These are phyloP conservation scores for Oplegnathus fasciatus DNA, from an alignment of 2,113 vertebrate genomes.

Conservation along the genomic window DNA sequence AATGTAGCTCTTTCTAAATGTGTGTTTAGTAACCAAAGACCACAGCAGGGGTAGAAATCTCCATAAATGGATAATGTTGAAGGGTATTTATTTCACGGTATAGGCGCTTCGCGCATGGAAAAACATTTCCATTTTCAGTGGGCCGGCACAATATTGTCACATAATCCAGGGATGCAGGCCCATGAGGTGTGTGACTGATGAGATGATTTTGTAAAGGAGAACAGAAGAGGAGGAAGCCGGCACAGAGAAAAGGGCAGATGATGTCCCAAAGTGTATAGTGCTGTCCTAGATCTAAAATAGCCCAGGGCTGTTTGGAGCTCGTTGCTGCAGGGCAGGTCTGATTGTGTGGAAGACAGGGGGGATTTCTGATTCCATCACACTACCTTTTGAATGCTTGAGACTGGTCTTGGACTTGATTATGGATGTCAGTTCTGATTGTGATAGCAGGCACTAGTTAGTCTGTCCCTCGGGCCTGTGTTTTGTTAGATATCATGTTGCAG, in stretches of 20 bases:
- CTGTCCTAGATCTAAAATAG: constrained; percentile 81
- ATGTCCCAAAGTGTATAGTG: constrained; percentile 63
- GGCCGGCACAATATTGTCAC: constrained; percentile 33
- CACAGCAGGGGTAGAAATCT: constrained; percentile 17
- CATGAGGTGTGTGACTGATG: constrained; percentile 65
- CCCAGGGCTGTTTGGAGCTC: constrained; percentile 57
- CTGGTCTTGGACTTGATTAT: constrained; percentile 14
- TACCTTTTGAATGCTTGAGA: constrained; percentile 26
- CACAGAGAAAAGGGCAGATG: constrained; percentile 51
- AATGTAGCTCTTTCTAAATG: not conserved
- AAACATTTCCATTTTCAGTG: constrained; percentile 43
- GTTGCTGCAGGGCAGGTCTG: constrained; percentile 63
- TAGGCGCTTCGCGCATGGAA: too few relatives aligned
- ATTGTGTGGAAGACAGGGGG: constrained; percentile 37
- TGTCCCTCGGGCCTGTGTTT: constrained; percentile 7
- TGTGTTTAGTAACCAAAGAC: not conserved
- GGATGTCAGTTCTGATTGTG: constrained; percentile 27
- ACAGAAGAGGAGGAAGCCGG: constrained; percentile 44
- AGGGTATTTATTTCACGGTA: constrained; percentile 27
- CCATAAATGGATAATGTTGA: constrained; percentile 31
- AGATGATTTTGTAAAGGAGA: constrained; percentile 61
- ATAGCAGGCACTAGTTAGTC: not conserved
- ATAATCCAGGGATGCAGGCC: constrained; percentile 57
- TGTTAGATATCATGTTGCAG: constrained; percentile 5
- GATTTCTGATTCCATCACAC: constrained; percentile 52